phyloP scores from a whole-genome alignment of 2,797 vertebrate species.

The Sciurus vulgaris region DNA sequence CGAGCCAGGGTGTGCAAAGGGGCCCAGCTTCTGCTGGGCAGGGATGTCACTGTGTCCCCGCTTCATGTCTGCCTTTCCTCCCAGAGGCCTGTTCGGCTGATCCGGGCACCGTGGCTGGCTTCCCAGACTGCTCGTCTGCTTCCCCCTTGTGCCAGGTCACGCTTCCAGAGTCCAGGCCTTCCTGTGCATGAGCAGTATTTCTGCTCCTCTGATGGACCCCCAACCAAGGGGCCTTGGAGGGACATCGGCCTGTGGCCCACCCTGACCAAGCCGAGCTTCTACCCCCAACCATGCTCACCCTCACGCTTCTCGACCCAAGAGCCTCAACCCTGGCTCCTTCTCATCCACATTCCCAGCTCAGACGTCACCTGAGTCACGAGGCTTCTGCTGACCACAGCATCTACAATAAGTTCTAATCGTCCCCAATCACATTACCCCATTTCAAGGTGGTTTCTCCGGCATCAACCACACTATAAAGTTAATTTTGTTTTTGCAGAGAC shows the following conservation, averaged over 20 bases:
- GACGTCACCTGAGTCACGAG: neutral
- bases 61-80: neutral
- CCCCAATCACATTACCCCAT: neutral
- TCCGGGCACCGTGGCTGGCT: neutral
- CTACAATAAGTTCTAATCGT: neutral
- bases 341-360: neutral
- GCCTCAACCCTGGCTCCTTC: neutral
- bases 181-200: neutral
- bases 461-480: neutral
- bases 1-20: neutral
- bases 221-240: too few species aligned
- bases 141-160: neutral
- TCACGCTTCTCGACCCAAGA: neutral
- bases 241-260: neutral
- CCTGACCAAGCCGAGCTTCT: neutral
- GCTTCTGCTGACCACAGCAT: neutral
- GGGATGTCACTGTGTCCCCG: accelerated
- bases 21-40: neutral
- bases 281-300: neutral
- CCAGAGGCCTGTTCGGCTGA: neutral
- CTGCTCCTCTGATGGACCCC: neutral
- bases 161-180: neutral
- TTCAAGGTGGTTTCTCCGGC: neutral
- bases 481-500: neutral
- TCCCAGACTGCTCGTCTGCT: neutral